Evolutionary conservation across 2,113 vertebrate species (phyloP).

Genomic region (Fulmarus glacialis): DNA sequence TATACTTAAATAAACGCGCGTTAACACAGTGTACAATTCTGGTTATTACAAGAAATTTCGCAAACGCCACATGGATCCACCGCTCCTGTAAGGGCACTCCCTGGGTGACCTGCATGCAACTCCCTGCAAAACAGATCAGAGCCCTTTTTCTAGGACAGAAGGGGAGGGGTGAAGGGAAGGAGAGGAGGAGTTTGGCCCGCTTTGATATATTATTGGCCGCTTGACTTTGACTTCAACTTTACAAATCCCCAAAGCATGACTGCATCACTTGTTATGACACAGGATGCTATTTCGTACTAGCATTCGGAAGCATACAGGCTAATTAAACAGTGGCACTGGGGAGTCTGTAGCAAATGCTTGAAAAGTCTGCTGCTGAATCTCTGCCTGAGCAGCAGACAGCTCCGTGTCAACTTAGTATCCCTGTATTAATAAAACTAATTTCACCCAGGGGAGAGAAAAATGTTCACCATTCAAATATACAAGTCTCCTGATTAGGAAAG

Average conservation of each 20-base stretch:
- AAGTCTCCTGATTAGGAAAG: conserved; percentile 48
- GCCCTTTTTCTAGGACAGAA: neutral
- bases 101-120: neutral
- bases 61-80: neutral
- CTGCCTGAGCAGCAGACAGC: conserved; percentile 23
- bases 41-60: neutral
- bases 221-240: conserved; percentile 28
- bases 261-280: neutral
- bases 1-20: neutral
- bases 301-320: neutral
- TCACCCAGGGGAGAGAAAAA: conserved; percentile 45
- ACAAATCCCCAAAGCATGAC: neutral
- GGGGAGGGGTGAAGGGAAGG: neutral
- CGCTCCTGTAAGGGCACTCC: neutral
- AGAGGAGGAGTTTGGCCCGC: neutral
- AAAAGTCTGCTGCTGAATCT: neutral
- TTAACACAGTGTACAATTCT: fast-evolving
- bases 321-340: conserved; percentile 20
- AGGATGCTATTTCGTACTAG: neutral
- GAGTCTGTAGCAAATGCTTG: conserved; percentile 12
- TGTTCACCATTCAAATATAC: conserved; percentile 1
- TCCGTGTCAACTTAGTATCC: neutral
- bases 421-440: conserved; percentile 54
- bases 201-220: neutral
- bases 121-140: neutral